Conservation (phyloP, 2,113 vertebrate genomes). For the Calcarius ornatus region DNA sequence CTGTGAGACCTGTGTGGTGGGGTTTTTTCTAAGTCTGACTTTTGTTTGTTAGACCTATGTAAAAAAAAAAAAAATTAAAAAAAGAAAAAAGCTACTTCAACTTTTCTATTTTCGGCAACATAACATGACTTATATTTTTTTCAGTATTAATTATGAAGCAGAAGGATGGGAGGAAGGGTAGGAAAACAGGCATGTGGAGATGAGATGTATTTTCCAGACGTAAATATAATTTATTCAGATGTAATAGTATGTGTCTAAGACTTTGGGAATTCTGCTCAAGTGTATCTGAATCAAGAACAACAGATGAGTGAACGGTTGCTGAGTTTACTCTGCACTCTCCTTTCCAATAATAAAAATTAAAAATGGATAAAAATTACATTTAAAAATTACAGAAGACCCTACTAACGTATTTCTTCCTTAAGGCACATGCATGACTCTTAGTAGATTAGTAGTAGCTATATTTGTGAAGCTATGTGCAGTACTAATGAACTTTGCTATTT, state of each 20-base stretch:
- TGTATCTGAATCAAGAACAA: neutral
- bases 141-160: neutral
- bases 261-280: neutral
- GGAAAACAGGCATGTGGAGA: neutral
- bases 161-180: rapidly evolving
- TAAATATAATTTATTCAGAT: neutral
- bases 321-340: neutral
- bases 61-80: no score
- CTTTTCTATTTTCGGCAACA: neutral
- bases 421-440: neutral
- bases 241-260: neutral
- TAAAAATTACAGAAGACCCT: neutral
- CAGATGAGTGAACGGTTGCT: neutral
- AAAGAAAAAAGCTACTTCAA: neutral
- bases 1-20: neutral
- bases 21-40: neutral
- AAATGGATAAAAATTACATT: neutral
- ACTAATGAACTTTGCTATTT: neutral
- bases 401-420: neutral
- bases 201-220: neutral
- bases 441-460: neutral
- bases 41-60: neutral
- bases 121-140: neutral
- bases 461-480: neutral
- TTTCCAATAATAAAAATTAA: neutral